phyloP scores from a whole-genome alignment of 1,140 invertebrate genomes.

The Philotrypesis tridentata region DNA sequence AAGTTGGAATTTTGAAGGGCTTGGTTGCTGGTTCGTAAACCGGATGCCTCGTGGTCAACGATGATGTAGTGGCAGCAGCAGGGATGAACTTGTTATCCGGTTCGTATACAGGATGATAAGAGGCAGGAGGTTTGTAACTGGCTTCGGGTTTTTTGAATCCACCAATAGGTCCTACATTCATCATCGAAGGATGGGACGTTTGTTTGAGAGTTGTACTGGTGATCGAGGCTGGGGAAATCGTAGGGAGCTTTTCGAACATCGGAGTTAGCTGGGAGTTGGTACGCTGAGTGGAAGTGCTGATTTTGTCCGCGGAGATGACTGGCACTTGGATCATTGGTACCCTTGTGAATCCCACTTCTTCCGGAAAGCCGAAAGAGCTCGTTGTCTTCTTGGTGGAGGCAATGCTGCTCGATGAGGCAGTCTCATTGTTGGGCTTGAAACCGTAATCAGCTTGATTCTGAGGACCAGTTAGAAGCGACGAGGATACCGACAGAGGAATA shows the following conservation, averaged over 20 bases:
- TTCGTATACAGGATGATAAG: constrained; percentile 12
- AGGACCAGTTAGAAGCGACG: neutral
- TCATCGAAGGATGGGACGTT: neutral
- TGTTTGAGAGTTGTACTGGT: neutral
- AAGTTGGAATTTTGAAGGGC: neutral
- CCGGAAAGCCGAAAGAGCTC: constrained; percentile 48
- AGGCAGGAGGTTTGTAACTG: constrained; percentile 5
- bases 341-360: constrained; percentile 39
- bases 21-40: constrained; percentile 17
- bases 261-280: constrained; percentile 23
- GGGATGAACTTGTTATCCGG: neutral
- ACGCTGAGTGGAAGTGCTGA: constrained; percentile 55
- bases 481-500: constrained; percentile 31
- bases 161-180: neutral
- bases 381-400: neutral
- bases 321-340: constrained; percentile 68
- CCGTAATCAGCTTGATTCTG: constrained; percentile 11
- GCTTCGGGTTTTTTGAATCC: constrained; percentile 22
- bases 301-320: constrained; percentile 65
- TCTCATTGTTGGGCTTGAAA: constrained; percentile 4
- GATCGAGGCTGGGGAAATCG: neutral
- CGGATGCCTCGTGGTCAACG: neutral
- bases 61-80: neutral
- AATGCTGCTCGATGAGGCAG: neutral
- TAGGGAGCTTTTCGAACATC: constrained; percentile 20